Base-by-base conservation (phyloP, 2,797 vertebrate genomes). In the Manis javanica region DNA sequence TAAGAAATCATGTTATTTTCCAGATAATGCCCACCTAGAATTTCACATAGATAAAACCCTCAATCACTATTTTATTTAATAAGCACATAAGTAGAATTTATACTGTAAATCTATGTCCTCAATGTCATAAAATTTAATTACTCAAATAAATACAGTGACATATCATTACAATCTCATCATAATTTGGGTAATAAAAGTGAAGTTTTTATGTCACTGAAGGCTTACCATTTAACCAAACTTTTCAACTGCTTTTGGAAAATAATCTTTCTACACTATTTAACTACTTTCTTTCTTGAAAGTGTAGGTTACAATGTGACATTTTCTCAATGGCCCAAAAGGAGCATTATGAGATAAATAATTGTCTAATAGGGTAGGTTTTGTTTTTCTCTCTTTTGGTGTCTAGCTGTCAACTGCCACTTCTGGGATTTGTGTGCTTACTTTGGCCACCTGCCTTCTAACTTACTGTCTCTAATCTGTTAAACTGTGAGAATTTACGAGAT, bases 1-100 rank as follows among this genome's bases (percentile, higher is more conserved):
- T 79, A 29, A 29, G 37, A 94, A 86, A 74, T 89, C 14, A n/a
- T 77, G 15, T 37, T 87, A 89, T 95, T 74, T 93, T 78, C 49
- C 53, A 86, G 31, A 18, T 83, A n/a, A 29, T 46, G 13, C 8
- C 55, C 14, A 55, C 23, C 68, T 9, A 84, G 26, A 68, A 91
- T 79, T 96, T 94, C 74, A 59, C 4, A 85, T 51, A 83, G 42
- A 7, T 39, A 31, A 64, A 61, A 1, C 9, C 75, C 19, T 87
- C 49, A 89, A 24, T 86, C 10, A 79, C 49, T 74, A 9, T 68
- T 86, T 86, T 85, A 75, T 66, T 94, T 93, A 81, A 51, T 64
- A 83, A 91, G 34, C n/a, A 92, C 75, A 53, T 49, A 63, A 71
- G 1, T 89, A 59, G 15, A 61, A n/a, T 31, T 86, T 77, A 63